Evolutionary conservation across 2,888 invertebrate species (phyloP), one percentile per base, ranked within the genome.

Genomic region (Drosophila anomalata): DNA sequence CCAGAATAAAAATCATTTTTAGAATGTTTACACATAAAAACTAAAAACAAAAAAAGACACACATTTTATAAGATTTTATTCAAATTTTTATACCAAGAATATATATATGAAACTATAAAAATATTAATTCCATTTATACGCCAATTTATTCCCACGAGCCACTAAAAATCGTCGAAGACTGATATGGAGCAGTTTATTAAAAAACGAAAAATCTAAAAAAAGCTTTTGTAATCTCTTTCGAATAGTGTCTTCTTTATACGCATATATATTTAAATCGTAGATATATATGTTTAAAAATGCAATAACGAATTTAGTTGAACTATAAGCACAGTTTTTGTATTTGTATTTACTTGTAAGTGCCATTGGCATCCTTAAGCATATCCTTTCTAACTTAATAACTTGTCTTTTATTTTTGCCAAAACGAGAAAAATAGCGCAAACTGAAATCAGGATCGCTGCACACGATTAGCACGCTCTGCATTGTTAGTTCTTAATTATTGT

Each of bases 231-330:
- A 78, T 78, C 66, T 76, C 73, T 76, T 82, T 79, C 67, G 51
- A 44, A 85, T 76, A 88, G 82, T 83, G 82, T 88, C 84, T 81
- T 86, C 75, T 70, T 31, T 65, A 22, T 46, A 39, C 36, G 46
- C 12, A 46, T 33, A 54, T 39, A 36, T 47, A 60, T 17, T 53
- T 17, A 55, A n/a, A 52, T 24, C 50, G 36, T 17, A 12, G 41
- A 58, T 42, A 56, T 57, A 44, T 69, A 67, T 33, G 51, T 59
- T 29, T 36, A 61, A 69, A 75, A 78, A 70, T 53, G 72, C 63
- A 69, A 71, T 85, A 75, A 73, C 82, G 82, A 83, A 88, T 83
- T 83, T 83, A 82, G 88, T 82, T 82, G 68, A 82, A 83, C 86
- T 82, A 62, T 82, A 86, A 85, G 86, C 85, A 76, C 71, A 72